phyloP scores from a whole-genome alignment of 2,113 vertebrate species.

The Kobus ellipsiprymnus region DNA sequence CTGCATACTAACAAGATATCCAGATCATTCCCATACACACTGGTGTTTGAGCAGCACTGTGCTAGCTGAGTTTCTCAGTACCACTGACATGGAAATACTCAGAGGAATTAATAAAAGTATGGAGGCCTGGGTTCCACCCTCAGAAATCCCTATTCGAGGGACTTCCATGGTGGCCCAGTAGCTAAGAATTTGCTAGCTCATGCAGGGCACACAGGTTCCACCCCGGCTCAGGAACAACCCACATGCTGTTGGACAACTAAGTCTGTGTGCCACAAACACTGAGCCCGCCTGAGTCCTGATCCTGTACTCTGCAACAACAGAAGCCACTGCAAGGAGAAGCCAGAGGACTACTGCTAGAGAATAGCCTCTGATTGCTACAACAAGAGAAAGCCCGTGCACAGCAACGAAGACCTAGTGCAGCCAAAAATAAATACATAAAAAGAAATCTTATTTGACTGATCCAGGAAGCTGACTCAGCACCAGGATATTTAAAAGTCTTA shows the following conservation, averaged over 20 bases:
- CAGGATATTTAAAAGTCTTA: not conserved
- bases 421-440: not conserved
- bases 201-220: not conserved
- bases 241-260: not conserved
- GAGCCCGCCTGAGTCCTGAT: fast-evolving
- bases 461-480: not conserved
- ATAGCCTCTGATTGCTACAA: not conserved
- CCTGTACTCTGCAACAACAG: not conserved
- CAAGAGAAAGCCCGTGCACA: not conserved
- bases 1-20: not conserved
- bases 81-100: not conserved
- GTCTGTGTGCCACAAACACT: not conserved
- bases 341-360: not conserved
- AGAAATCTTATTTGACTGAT: not conserved
- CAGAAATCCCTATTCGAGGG: not conserved
- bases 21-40: not conserved
- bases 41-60: not conserved
- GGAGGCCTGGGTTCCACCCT: not conserved
- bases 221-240: not conserved
- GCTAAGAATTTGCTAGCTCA: not conserved
- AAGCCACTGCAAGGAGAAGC: not conserved
- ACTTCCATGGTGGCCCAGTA: not conserved
- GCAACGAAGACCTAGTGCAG: fast-evolving
- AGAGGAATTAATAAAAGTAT: not conserved
- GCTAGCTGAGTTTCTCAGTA: not conserved